Base-by-base conservation (phyloP, 2,888 invertebrate species). In the Ischnus inquisitorius region DNA sequence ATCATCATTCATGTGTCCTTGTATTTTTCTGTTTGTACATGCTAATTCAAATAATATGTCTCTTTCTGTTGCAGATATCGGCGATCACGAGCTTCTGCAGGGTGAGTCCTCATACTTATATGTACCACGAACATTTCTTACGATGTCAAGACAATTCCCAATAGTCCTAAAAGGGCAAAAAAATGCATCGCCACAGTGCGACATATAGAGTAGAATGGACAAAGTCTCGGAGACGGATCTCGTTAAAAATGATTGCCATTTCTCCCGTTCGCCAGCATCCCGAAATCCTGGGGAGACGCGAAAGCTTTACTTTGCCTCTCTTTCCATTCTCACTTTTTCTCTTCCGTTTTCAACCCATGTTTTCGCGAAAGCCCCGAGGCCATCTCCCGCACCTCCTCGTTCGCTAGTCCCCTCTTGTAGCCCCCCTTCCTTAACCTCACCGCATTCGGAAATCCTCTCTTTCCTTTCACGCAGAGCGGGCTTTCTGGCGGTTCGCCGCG, bases 71-170 rank as follows among this genome's bases (percentile, higher is more conserved):
- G 85, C 96, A 97, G 97, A 97, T 98, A 90, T 97, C 97, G 64
- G 95, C 97, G 86, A 96, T 97, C 85, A 97, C 97, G 86, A 97
- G 97, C 92, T 97, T 98, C 93, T 98, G 97, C 94, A 95, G 97
- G 95, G 97, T 97, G 94, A 96, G 97, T 95, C 84, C 79, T 69
- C 64, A 54, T 86, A 74, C 41, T 74, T 14, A 39, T 41, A 71
- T n/a, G n/a, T 41, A 51, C 14, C 46, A 71, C 51, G 72, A 79
- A 60, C 65, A 79, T 54, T 41, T 64, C 39, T 48, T 67, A 28
- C 28, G n/a, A 6, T 19, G 22, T 69, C 14, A 83, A 78, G 60
- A 43, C 54, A 46, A 80, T 57, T 46, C 22, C 51, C 54, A 22
- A 54, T 54, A 22, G 54, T 16, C 22, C 22, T 19, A 22, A 22